Base-by-base conservation (phyloP, 2,888 invertebrate species). In the Netelia virgata region DNA sequence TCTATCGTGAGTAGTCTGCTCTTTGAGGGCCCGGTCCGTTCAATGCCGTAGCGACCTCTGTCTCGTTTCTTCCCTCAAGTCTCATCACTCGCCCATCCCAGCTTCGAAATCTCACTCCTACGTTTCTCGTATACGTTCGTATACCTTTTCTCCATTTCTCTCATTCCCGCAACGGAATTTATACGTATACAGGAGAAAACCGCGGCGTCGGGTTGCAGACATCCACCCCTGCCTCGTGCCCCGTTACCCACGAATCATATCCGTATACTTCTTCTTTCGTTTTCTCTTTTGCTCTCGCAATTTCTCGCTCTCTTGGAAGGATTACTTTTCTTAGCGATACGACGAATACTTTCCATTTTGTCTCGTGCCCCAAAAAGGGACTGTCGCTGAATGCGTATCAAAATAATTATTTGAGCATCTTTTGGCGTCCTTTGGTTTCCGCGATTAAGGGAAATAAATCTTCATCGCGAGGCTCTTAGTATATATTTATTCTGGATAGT, bases 1-100 rank as follows among this genome's bases (percentile, higher is more conserved):
- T 72, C 20, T 75, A 88, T 87, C 87, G 88, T 84, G 87, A 85
- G 86, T 79, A 88, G 88, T 87, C 86, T 86, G 41, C 74, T 68
- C 77, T 55, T 68, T 64, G 75, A 66, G 16, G 64, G 77, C 63
- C 73, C n/a, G 55, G 74, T 68, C 79, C 73, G 82, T 78, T 74
- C 69, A 86, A 86, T 85, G 82, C 79, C 85, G 81, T 64, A 75
- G 66, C 70, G 72, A 82, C 66, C 61, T 78, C 75, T 77, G 66
- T 76, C 81, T 83, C 68, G 23, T 68, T 80, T 86, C 59, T 82
- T 76, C 64, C 43, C 77, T 72, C 66, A 72, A 73, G 69, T 72
- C 77, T 74, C 77, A 70, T 73, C 81, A 74, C 64, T 77, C 75
- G 64, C 59, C 57, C 77, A 69, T 64, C 70, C 59, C 28, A 50